Evolutionary conservation across 2,113 vertebrate species (phyloP), one percentile per base, ranked within the genome.

Genomic region (Oplegnathus fasciatus): DNA sequence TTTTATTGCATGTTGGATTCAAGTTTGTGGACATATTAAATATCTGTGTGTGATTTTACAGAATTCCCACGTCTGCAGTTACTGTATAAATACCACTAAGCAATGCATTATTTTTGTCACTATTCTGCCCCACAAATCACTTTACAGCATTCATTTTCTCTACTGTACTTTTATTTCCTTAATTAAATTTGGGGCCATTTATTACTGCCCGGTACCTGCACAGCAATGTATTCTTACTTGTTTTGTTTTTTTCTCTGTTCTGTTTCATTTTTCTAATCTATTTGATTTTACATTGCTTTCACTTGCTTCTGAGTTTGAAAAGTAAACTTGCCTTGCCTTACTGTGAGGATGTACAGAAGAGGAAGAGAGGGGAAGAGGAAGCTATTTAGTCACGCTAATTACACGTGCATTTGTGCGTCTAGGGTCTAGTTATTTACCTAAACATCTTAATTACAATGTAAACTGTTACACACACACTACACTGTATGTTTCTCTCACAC

Each of bases 291-390:
- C 34, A 20, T 74, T 75, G 1, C 20, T 86, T 24, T 30, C 0
- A 20, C 11, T 3, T 37, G 34, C 34, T 37, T 52, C 18, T 70
- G 18, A n/a, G 28, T 44, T 34, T 22, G 1, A 26, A 64, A 54
- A 70, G 30, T 37, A 34, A 64, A 62, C 28, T 20, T 50, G 66
- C 9, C 9, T 11, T 14, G 11, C 46, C 6, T 62, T 61, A 15
- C 57, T 48, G 57, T 61, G 22, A 55, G 75, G 18, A 68, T 46
- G 54, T 89, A 80, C 68, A 69, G 61, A 64, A 14, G 34, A 85
- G 6, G 34, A 37, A 37, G 34, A 37, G 34, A 37, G 34, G 34
- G 50, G 77, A 77, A 44, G 26, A 17, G 34, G 18, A 30, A 75
- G 65, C 48, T 24, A 34, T 73, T 61, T 74, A 80, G 70, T 72